phyloP scores from a whole-genome alignment of 2,113 vertebrate species.

The Falcunculus frontatus region DNA sequence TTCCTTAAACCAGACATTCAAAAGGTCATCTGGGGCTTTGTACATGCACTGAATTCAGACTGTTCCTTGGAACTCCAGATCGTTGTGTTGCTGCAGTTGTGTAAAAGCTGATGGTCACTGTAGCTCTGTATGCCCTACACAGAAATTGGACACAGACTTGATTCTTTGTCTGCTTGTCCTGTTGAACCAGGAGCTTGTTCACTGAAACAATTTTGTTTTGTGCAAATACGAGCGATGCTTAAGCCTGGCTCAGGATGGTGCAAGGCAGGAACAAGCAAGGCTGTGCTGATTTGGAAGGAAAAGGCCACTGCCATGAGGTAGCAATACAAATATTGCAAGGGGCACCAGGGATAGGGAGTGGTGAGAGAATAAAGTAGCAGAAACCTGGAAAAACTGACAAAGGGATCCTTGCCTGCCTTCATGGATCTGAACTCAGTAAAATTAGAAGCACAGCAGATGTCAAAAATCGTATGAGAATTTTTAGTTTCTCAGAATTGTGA shows the following conservation, averaged over 20 bases:
- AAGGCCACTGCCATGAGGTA: not conserved
- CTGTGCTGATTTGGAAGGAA: not conserved
- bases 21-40: not conserved
- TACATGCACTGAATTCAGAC: fast-evolving
- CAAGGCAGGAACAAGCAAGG: not conserved
- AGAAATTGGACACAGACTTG: not conserved
- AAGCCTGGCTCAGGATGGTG: not conserved
- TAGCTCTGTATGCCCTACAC: not conserved
- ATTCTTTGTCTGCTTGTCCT: not conserved
- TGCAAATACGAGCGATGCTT: not conserved
- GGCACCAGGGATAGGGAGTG: not conserved
- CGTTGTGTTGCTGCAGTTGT: not conserved
- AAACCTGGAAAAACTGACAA: not conserved
- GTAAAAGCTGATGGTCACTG: not conserved
- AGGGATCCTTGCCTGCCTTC: not conserved
- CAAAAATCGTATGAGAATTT: not conserved
- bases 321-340: not conserved
- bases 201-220: not conserved
- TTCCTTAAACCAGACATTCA: not conserved
- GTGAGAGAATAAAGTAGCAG: not conserved
- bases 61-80: not conserved
- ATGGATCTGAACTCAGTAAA: not conserved
- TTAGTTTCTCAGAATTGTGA: not conserved
- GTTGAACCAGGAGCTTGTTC: not conserved
- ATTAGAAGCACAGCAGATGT: not conserved